Evolutionary conservation across 2,113 vertebrate genomes (phyloP).

Genomic region (Psephotus haematonotus): DNA sequence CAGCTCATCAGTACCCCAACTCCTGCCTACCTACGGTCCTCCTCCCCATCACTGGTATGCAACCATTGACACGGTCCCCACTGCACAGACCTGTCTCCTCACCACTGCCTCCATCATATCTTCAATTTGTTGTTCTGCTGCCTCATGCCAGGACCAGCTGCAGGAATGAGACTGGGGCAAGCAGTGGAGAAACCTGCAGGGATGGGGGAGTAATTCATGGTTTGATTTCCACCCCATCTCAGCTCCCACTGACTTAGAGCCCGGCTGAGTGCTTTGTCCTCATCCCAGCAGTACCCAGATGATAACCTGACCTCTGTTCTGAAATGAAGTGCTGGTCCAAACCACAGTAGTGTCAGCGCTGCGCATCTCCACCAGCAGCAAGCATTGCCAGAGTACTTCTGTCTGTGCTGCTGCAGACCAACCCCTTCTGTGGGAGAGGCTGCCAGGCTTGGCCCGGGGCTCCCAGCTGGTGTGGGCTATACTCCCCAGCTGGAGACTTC

Average conservation of each 20-base stretch:
- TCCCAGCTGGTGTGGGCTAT: background rate
- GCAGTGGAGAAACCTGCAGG: background rate
- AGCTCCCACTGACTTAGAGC: background rate
- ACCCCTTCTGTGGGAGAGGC: background rate
- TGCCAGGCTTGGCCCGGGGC: background rate
- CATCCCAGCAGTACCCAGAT: background rate
- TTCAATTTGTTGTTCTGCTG: background rate
- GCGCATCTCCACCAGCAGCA: accelerated
- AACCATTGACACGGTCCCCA: background rate
- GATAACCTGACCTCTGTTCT: background rate
- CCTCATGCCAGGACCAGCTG: background rate
- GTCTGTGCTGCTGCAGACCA: background rate
- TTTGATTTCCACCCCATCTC: background rate
- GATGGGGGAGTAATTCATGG: background rate
- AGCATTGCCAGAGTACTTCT: background rate
- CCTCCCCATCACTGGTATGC: background rate
- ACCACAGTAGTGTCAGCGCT: background rate
- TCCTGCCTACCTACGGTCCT: accelerated
- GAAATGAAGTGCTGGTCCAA: background rate
- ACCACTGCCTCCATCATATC: background rate
- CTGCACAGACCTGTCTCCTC: background rate
- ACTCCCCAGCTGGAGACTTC: background rate
- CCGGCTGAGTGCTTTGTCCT: background rate
- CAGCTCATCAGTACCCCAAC: background rate
- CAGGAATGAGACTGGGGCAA: background rate